A percentile compares a stretch with the other conserved stretches of the same genome.
These are phyloP conservation scores for Adelges cooleyi DNA, from an alignment of 1,140 invertebrate species.

Conservation along the genomic window DNA sequence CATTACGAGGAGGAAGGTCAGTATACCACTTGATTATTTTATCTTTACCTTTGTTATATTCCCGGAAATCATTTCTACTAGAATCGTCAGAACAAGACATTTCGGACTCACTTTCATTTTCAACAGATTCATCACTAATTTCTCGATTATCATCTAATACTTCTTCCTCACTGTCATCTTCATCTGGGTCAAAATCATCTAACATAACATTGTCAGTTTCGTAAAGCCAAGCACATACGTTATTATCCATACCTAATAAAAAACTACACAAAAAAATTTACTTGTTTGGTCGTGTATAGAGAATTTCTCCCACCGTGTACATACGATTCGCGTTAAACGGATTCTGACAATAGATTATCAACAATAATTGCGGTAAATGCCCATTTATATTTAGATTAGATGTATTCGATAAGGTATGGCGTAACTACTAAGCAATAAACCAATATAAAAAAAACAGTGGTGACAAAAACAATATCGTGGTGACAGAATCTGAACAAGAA, in stretches of 20 bases:
- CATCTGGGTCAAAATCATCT: neutral
- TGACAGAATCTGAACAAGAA: too few species aligned
- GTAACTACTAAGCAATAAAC: neutral
- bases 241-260: neutral
- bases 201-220: neutral
- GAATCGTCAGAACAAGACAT: neutral
- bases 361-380: neutral
- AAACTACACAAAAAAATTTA: neutral
- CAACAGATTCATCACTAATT: neutral
- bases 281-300: neutral
- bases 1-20: neutral
- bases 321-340: neutral
- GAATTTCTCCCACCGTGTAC: too few species aligned
- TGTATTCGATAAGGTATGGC: conserved; percentile 1
- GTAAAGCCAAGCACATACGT: neutral
- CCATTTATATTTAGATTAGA: conserved; percentile 1
- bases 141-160: too few species aligned
- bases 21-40: neutral
- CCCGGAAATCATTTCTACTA: neutral
- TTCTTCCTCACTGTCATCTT: neutral
- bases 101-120: neutral
- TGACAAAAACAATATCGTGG: too few species aligned
- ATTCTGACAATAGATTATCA: neutral
- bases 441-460: neutral
- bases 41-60: neutral